A percentile compares a stretch with the other conserved stretches of the same genome.
Evolutionary conservation across 2,888 invertebrate species (phyloP).

Genomic region (Orthosia incerta): DNA sequence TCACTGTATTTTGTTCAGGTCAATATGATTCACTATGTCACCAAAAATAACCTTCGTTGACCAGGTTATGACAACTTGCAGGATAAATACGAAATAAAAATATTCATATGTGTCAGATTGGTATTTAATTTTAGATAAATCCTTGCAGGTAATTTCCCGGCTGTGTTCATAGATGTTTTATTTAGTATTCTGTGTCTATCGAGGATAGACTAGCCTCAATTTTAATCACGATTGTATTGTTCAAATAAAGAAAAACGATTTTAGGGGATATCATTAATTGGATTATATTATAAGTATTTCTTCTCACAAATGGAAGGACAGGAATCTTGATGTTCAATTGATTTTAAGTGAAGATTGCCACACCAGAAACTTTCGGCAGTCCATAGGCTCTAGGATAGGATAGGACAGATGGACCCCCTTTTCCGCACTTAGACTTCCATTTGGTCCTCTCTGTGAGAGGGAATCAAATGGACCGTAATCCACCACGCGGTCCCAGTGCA

Average conservation of each 20-base stretch:
- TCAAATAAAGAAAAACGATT: neutral
- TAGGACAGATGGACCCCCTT: no score
- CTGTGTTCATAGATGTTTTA: neutral
- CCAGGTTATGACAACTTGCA: conserved; percentile 8
- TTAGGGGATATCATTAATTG: neutral
- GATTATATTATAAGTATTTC: neutral
- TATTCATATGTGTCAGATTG: neutral
- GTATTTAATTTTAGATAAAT: neutral
- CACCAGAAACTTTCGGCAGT: no score
- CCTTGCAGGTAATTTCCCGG: neutral
- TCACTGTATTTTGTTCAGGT: neutral
- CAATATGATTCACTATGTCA: neutral
- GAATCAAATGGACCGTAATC: no score
- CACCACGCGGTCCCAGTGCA: no score
- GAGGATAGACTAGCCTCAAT: neutral
- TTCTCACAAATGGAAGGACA: neutral
- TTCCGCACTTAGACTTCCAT: no score
- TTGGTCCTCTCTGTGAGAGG: no score
- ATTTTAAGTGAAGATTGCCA: no score
- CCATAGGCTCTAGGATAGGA: no score
- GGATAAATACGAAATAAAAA: conserved; percentile 14
- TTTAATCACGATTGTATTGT: neutral
- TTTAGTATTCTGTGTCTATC: neutral
- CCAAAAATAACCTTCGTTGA: conserved; percentile 21
- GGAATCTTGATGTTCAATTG: no score